phyloP scores from a whole-genome alignment of 2,888 invertebrate genomes.

The Rotaria sp. region DNA sequence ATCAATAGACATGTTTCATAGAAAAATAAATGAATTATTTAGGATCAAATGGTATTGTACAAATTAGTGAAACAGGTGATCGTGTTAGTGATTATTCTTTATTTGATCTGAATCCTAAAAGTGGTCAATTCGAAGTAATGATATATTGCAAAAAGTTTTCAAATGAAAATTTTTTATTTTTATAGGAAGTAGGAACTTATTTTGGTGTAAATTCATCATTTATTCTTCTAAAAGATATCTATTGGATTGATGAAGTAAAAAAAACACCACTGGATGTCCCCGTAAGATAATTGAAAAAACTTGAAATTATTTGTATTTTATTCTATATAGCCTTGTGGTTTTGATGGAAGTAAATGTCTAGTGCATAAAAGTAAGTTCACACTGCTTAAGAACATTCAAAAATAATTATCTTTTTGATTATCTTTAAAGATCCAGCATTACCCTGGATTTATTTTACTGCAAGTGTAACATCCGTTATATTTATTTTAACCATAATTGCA shows the following conservation, averaged over 20 bases:
- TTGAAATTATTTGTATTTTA: not conserved
- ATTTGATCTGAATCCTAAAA: slow-evolving; percentile 45
- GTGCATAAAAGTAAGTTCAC: not conserved
- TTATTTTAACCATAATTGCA: slow-evolving; percentile 39
- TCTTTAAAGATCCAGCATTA: slow-evolving; percentile 27
- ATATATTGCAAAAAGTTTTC: not conserved
- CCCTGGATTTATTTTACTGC: slow-evolving; percentile 36
- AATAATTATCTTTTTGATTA: not conserved
- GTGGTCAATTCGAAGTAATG: slow-evolving; percentile 45
- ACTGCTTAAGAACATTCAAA: too few species aligned
- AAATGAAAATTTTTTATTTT: not conserved
- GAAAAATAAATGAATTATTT: not conserved
- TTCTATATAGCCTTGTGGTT: not conserved
- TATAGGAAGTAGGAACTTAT: slow-evolving; percentile 22
- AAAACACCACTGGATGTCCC: not conserved
- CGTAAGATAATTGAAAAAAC: slow-evolving; percentile 39
- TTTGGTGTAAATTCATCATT: slow-evolving; percentile 18
- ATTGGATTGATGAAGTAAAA: slow-evolving; percentile 12
- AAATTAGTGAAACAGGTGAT: slow-evolving; percentile 47
- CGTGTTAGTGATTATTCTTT: slow-evolving; percentile 45
- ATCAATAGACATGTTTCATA: too few species aligned
- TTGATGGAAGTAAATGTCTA: not conserved
- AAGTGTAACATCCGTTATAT: slow-evolving; percentile 41
- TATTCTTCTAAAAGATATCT: not conserved
- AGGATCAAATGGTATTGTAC: slow-evolving; percentile 45